Base-by-base conservation (phyloP, 2,888 invertebrate genomes). In the Choreutis nemorana region DNA sequence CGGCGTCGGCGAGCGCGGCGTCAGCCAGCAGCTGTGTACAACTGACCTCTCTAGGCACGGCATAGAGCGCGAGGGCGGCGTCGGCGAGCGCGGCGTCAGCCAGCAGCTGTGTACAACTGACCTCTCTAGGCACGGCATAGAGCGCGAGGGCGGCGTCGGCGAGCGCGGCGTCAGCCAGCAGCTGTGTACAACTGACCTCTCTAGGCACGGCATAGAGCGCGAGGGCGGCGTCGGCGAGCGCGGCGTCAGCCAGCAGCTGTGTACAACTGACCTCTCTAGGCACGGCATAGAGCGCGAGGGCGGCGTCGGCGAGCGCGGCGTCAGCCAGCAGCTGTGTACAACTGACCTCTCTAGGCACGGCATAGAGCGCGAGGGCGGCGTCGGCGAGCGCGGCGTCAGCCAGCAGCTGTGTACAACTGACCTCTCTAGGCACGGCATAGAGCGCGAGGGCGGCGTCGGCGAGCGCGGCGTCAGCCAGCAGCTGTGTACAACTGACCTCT, bases 221-320 rank as follows among this genome's bases (percentile, higher is more conserved):
- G 46, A 89, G 79, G 2, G 90, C 85, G 13, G 90, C 89, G 46
- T 90, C 90, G 6, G 88, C 84, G 16, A 91, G 86, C n/a, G 86
- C 82, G 47, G 91, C 90, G 50, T 94, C 94, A 1, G 91, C 92
- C 31, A 94, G 67, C 28, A 94, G 85, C n/a, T n/a, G 18, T 8
- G 18, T 8, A 8, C 18, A 5, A 4, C 5, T 3, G 9, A 9
- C 4, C 14, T 13, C 4, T 9, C 26, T 9, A 5, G n/a, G 26
- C 4, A 5, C 14, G 8, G 5, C 23, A 9, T 4, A 9, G 10
- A n/a, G 9, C 9, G 23, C 4, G 23, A 8, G n/a, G 23, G 9
- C 9, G 9, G 23, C 9, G 8, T 7, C 10, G 4, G 8, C 9
- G 18, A 18, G 5, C 5, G 18, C 8, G 18, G 8, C 18, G 8